phyloP scores from a whole-genome alignment of 2,797 vertebrate species.

The Clarias platycephalus region DNA sequence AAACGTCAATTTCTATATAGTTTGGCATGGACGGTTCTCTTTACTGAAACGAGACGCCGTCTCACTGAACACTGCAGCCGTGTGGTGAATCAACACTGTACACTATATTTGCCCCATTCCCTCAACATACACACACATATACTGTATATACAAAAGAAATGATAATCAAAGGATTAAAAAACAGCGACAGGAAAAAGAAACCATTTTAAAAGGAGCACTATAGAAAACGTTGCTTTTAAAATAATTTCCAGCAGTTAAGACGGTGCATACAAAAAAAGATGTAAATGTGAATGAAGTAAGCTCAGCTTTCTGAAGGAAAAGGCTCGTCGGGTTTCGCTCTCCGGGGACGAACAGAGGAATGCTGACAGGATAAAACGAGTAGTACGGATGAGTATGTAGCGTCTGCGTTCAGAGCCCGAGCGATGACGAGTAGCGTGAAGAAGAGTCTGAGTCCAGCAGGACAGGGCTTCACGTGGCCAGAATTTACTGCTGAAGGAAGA shows the following conservation, averaged over 20 bases:
- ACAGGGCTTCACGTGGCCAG: not conserved
- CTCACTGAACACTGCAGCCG: slow-evolving; percentile 25
- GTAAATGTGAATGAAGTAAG: slow-evolving; percentile 22
- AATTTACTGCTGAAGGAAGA: not conserved
- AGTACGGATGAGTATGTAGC: not conserved
- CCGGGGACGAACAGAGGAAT: not conserved
- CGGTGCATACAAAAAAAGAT: slow-evolving; percentile 21
- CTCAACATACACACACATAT: slow-evolving; percentile 39
- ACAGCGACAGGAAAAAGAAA: not conserved
- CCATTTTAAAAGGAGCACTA: slow-evolving; percentile 32
- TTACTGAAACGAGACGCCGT: not conserved
- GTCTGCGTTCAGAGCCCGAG: slow-evolving; percentile 24
- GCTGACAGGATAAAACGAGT: not conserved
- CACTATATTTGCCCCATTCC: slow-evolving; percentile 23
- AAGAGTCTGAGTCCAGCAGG: slow-evolving; percentile 33
- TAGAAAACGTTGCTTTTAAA: slow-evolving; percentile 51
- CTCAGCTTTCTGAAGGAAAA: slow-evolving; percentile 27
- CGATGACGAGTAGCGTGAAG: slow-evolving; percentile 4
- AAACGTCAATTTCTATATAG: not conserved
- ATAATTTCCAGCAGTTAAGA: slow-evolving; percentile 48
- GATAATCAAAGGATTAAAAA: not conserved
- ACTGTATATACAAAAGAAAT: slow-evolving; percentile 22
- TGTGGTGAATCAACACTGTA: slow-evolving; percentile 31
- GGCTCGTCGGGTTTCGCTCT: slow-evolving; percentile 14
- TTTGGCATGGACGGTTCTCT: not conserved